Percentiles rank a stretch among this genome's conserved stretches.
phyloP scores from a whole-genome alignment of 2,113 vertebrate species.

The Apaloderma vittatum region DNA sequence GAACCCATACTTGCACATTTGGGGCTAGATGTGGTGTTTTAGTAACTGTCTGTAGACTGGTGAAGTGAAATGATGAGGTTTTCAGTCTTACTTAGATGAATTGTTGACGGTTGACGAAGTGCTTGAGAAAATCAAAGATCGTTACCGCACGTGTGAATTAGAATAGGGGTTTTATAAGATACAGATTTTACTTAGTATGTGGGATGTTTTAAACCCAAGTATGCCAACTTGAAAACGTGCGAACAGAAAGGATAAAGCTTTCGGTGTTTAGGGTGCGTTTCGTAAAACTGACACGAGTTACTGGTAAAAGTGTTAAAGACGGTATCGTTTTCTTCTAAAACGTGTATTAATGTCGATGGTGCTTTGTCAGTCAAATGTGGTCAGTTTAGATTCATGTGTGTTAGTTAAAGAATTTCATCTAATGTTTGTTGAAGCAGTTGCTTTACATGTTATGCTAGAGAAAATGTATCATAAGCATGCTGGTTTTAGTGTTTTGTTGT shows the following conservation, averaged over 20 bases:
- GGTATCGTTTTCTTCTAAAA: background rate
- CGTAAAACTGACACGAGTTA: background rate
- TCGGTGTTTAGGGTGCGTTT: background rate
- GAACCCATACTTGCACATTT: background rate
- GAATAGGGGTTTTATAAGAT: background rate
- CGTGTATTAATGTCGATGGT: conserved; percentile 38
- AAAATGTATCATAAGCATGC: conserved; percentile 73
- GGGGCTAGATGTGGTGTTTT: background rate
- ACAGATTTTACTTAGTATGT: background rate
- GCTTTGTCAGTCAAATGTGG: conserved; percentile 73
- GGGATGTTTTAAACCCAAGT: background rate
- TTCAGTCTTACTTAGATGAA: background rate
- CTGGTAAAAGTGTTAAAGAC: background rate
- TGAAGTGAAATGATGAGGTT: background rate
- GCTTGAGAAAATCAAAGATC: background rate
- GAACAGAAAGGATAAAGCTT: background rate
- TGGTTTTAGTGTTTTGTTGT: conserved; percentile 80
- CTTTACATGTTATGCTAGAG: conserved; percentile 59
- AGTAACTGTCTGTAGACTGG: background rate
- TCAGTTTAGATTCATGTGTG: conserved; percentile 68
- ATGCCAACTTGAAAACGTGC: background rate
- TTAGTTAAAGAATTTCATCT: conserved; percentile 60
- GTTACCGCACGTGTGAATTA: background rate
- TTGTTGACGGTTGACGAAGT: background rate
- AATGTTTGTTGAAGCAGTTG: conserved; percentile 72